A percentile compares a stretch with the other conserved stretches of the same genome.
phyloP scores from a whole-genome alignment of 2,888 invertebrate genomes.

The Netelia virgata region DNA sequence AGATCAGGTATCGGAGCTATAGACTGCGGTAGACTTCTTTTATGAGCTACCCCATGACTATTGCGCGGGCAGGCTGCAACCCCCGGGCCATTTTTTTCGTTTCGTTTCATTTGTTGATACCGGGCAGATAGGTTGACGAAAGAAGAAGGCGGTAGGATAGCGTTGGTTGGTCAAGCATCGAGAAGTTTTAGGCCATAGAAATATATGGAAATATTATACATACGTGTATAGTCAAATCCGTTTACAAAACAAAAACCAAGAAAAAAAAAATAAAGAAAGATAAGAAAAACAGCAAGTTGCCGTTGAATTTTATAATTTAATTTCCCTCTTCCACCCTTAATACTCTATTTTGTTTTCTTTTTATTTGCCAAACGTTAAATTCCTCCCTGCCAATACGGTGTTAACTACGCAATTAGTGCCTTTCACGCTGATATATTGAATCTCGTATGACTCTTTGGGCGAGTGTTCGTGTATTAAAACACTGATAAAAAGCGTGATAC shows the following conservation, averaged over 20 bases:
- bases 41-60: conserved; percentile 94
- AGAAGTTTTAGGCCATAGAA: conserved; percentile 83
- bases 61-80: conserved; percentile 89
- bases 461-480: conserved; percentile 80
- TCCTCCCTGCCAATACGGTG: conserved; percentile 1
- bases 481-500: conserved; percentile 84
- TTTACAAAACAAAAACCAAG: background rate
- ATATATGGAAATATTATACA: conserved; percentile 76
- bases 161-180: conserved; percentile 83
- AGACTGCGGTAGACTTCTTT: conserved; percentile 93
- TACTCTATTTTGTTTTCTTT: background rate
- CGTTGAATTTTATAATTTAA: conserved; percentile 50
- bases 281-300: conserved; percentile 52
- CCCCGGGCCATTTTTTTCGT: conserved; percentile 77
- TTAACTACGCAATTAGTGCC: background rate
- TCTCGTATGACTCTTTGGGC: conserved; percentile 73
- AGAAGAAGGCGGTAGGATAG: conserved; percentile 83
- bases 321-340: conserved; percentile 20
- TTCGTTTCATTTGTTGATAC: conserved; percentile 72
- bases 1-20: conserved; percentile 95
- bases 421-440: conserved; percentile 52
- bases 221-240: conserved; percentile 76
- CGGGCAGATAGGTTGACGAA: conserved; percentile 78
- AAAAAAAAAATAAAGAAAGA: conserved; percentile 3
- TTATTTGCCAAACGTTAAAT: conserved; percentile 17